Evolutionary conservation across 2,888 invertebrate species (phyloP).

Genomic region (Coelinius sp.): DNA sequence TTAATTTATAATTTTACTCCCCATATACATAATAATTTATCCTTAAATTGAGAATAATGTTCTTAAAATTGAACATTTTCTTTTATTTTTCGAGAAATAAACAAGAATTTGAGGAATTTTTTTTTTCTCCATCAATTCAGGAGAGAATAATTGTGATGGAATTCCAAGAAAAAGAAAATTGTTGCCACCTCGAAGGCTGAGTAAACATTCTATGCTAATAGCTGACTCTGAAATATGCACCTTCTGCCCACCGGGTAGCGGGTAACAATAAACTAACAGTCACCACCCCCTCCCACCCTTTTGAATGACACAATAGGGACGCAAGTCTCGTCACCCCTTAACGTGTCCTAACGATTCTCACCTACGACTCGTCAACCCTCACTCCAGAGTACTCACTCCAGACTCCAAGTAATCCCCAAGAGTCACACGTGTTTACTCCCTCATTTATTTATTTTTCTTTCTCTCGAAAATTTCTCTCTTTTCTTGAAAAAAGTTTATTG

Average conservation of each 20-base stretch:
- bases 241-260: conserved; percentile 66
- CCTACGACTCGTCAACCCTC: conserved; percentile 48
- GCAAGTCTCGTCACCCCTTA: conserved; percentile 60
- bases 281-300: conserved; percentile 60
- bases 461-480: conserved; percentile 12
- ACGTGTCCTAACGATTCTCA: conserved; percentile 66
- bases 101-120: too few species aligned
- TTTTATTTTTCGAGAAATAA: too few species aligned
- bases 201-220: conserved; percentile 54
- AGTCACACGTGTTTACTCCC: conserved; percentile 36
- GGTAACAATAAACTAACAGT: conserved; percentile 70
- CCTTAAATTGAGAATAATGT: background rate
- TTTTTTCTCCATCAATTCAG: background rate
- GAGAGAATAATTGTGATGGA: background rate
- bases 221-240: conserved; percentile 59
- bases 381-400: conserved; percentile 28
- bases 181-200: background rate
- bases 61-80: too few species aligned
- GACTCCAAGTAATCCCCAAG: conserved; percentile 28
- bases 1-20: background rate
- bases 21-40: background rate
- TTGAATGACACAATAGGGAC: conserved; percentile 61
- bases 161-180: background rate
- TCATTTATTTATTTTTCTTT: conserved; percentile 22
- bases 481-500: conserved; percentile 16